Percentiles rank a stretch among this genome's conserved stretches.
phyloP scores from a whole-genome alignment of 2,888 invertebrate species.

The Campoplex capitator region DNA sequence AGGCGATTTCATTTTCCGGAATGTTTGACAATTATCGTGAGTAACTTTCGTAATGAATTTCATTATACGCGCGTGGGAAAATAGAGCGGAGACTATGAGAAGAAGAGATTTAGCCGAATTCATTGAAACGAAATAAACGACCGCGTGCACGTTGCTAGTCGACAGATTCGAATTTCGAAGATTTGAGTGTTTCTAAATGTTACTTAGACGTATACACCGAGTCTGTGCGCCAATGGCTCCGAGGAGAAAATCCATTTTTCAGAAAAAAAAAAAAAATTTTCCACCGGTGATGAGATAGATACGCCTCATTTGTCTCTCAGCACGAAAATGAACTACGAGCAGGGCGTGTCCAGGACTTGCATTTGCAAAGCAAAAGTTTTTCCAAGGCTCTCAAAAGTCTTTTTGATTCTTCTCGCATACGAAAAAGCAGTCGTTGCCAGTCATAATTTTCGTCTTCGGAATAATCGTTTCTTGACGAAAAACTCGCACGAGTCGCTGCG shows the following conservation, averaged over 20 bases:
- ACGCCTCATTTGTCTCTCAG: conserved; percentile 25
- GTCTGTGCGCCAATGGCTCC: neutral
- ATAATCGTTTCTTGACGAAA: conserved; percentile 37
- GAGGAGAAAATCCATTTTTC: conserved; percentile 36
- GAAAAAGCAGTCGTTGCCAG: conserved; percentile 9
- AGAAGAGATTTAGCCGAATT: neutral
- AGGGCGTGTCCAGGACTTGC: conserved; percentile 68
- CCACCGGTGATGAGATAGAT: conserved; percentile 29
- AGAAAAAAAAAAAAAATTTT: neutral
- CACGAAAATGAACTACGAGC: conserved; percentile 36
- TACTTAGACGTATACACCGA: neutral
- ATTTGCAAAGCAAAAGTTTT: conserved; percentile 59
- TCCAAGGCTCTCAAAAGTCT: conserved; percentile 9
- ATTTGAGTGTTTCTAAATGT: neutral
- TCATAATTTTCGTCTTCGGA: conserved; percentile 10
- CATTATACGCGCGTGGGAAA: neutral
- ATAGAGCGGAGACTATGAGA: neutral
- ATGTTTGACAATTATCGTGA: neutral
- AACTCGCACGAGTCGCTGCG: conserved; percentile 20
- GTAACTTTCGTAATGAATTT: neutral
- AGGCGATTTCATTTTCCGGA: conserved; percentile 72
- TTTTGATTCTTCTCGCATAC: neutral
- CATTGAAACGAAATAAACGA: neutral
- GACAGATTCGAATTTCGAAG: neutral
- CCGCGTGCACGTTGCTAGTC: too few relatives aligned